These are phyloP conservation scores for Drosophila saltans DNA, from an alignment of 1,140 invertebrate genomes.

Conservation along the genomic window DNA sequence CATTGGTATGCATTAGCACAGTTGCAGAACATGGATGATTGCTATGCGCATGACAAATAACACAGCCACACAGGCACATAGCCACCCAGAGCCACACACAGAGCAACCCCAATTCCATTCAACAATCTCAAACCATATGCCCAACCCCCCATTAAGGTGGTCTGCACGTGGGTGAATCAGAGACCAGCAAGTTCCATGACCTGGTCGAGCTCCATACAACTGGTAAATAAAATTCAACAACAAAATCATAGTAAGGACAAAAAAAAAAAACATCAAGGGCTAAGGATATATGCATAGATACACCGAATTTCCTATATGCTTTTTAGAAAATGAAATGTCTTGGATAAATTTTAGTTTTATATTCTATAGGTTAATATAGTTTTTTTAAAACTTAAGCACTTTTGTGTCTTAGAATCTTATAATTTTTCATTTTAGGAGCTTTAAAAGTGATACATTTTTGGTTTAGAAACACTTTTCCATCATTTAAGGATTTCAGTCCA, in stretches of 20 bases:
- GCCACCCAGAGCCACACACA: not conserved
- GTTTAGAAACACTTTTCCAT: too few relatives aligned
- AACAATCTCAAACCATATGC: constrained; percentile 20
- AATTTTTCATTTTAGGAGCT: too few relatives aligned
- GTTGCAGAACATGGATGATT: constrained; percentile 20
- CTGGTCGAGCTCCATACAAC: constrained; percentile 20
- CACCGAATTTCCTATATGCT: not conserved
- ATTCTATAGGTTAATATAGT: too few relatives aligned
- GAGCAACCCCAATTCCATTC: not conserved
- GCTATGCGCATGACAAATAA: constrained; percentile 67
- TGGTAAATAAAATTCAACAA: constrained; percentile 55
- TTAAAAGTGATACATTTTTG: too few relatives aligned
- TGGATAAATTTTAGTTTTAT: too few relatives aligned
- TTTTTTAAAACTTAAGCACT: too few relatives aligned
- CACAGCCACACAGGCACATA: not conserved
- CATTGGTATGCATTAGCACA: constrained; percentile 71
- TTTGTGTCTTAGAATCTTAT: too few relatives aligned
- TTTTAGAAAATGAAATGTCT: too few relatives aligned
- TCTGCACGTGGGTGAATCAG: not conserved
- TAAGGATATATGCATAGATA: too few relatives aligned
- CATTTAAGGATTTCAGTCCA: not conserved
- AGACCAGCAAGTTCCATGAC: constrained; percentile 37
- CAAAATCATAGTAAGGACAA: constrained; percentile 34
- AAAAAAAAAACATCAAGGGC: constrained; percentile 6
- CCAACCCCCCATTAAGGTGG: not conserved